A percentile compares a stretch with the other conserved stretches of the same genome.
Evolutionary conservation across 2,888 invertebrate species (phyloP).

Genomic region (Dolichopus griseipennis): DNA sequence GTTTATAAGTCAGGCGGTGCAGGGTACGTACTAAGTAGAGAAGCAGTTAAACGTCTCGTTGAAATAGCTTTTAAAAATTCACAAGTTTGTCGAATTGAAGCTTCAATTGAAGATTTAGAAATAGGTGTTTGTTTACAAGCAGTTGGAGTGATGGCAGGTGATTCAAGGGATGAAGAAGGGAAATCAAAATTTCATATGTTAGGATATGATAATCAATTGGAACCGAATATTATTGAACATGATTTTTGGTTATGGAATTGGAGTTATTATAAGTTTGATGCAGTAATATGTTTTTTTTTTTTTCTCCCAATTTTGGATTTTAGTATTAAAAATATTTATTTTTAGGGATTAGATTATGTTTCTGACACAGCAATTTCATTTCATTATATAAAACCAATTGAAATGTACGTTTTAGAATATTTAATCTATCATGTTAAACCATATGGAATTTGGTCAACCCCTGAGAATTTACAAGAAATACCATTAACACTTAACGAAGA

Average conservation of each 20-base stretch:
- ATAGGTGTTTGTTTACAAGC: conserved; percentile 63
- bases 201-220: conserved; percentile 78
- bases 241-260: conserved; percentile 89
- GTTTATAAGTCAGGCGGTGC: conserved; percentile 85
- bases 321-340: background rate
- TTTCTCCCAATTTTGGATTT: too few species aligned
- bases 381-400: conserved; percentile 80
- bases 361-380: conserved; percentile 89
- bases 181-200: conserved; percentile 89
- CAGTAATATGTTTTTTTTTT: conserved; percentile 41
- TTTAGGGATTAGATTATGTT: conserved; percentile 73
- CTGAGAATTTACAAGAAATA: conserved; percentile 25
- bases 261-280: conserved; percentile 75
- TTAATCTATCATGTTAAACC: conserved; percentile 83
- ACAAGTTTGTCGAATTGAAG: conserved; percentile 48
- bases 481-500: background rate
- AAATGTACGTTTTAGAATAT: conserved; percentile 90
- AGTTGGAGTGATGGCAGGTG: conserved; percentile 73
- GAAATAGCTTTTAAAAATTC: conserved; percentile 52
- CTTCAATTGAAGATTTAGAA: conserved; percentile 36
- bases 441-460: conserved; percentile 48
- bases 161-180: conserved; percentile 70
- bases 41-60: conserved; percentile 65
- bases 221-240: conserved; percentile 66
- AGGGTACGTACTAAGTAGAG: conserved; percentile 80